Base-by-base conservation (phyloP, 2,113 vertebrate species). In the Pterocles burchelli region DNA sequence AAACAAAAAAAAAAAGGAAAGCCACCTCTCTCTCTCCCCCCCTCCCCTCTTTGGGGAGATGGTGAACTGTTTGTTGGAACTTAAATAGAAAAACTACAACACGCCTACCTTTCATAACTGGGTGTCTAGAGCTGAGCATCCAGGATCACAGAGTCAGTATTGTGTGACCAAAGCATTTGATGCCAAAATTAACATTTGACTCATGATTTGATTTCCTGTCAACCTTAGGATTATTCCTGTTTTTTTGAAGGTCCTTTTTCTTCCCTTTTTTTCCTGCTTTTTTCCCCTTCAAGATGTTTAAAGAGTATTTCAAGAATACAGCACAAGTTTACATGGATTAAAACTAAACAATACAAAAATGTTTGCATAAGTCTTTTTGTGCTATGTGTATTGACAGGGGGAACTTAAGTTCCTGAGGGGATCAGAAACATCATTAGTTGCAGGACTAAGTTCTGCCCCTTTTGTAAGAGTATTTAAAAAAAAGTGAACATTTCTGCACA, bases 151-250 rank as follows among this genome's bases (percentile, higher is more conserved):
- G 98, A 98, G 97, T 99, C 98, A 98, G 98, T 99, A 99, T 99
- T 99, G 98, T 99, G 98, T 99, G 99, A 99, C 99, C 99, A 99
- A 99, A 99, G 99, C 98, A 99, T 99, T 95, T 98, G 98, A 99
- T 99, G 99, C 99, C 99, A 99, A 99, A 99, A 99, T 99, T 98
- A 98, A 97, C 63, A 6, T 97, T 98, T 98, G 97, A 98, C 91
- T 97, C 97, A 98, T 96, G 67, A 98, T 98, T 97, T 97, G 97
- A 97, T 97, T 98, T 98, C 95, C 93, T 98, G 95, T 97, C 96
- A 97, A 95, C 70, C 80, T 92, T 96, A 97, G 95, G 95, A 96
- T 91, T 96, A 89, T 94, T 97, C 96, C 97, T 97, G 90, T 62
- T 97, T 97, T 94, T 94, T 98, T 95, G 86, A 97, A 97, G 96